Evolutionary conservation across 1,140 invertebrate genomes (phyloP), one percentile per base, ranked within the genome.

Genomic region (Paraescarpia echinospica): DNA sequence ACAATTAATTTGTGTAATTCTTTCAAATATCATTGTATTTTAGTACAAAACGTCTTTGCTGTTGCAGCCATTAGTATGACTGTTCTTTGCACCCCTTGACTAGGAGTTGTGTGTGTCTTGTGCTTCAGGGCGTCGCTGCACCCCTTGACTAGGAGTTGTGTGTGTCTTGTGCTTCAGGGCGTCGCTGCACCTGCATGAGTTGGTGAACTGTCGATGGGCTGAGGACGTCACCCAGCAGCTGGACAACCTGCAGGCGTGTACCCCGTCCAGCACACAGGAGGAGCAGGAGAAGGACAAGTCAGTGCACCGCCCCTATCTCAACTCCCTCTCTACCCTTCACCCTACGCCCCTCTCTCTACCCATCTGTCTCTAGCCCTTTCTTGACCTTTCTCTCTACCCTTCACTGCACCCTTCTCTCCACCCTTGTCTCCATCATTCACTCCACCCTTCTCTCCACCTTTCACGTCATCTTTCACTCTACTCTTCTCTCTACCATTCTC

Each of bases 161-260:
- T 41, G 41, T 41, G 4, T 41, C 4, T 77, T 92, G 41, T 93
- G 92, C 14, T 41, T 41, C 93, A 96, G 98, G 92, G 98, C 98
- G 31, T 97, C 98, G 33, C 96, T 99, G 33, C 98, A 98, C 95
- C 97, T 99, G 34, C 98, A 98, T 96, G 98, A 99, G 96, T 96
- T 99, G 92, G 98, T 99, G 8, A 99, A 99, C 96, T 99, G 98
- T 96, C 97, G 98, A 92, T 99, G 98, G 98, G 98, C 98, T 1
- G 98, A 99, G 96, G 98, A 99, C 96, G 98, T 99, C 9, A 99
- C 98, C 0, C 98, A 98, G 94, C 98, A 99, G 96, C 97, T 99
- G 89, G 98, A 99, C 95, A 98, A 97, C 1, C 97, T 99, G 94
- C 98, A 98, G 96, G 94, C 95, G 34, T 94, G 93, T 92, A 92